phyloP scores from a whole-genome alignment of 1,140 invertebrate species.

The Agrilus planipennis region DNA sequence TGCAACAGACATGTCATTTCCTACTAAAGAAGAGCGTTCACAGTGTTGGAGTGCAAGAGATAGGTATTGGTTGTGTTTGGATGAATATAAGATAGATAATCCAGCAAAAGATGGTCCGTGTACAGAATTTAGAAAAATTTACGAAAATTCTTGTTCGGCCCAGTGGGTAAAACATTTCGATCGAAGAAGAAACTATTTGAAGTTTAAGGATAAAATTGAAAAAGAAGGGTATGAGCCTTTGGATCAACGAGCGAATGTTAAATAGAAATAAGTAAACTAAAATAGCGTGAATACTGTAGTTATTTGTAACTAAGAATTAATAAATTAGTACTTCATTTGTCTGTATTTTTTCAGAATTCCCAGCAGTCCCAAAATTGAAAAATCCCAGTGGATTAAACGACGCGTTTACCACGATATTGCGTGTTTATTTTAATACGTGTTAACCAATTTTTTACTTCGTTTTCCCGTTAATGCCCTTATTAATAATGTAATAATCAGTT shows the following conservation, averaged over 20 bases:
- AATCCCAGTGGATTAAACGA: too few species aligned
- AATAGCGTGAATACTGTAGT: conserved; percentile 7
- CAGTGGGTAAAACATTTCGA: conserved; percentile 94
- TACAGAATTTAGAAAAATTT: conserved; percentile 57
- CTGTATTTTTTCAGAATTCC: too few species aligned
- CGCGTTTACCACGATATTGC: too few species aligned
- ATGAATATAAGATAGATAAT: conserved; percentile 40
- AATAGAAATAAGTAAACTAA: background rate
- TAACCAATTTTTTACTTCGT: too few species aligned
- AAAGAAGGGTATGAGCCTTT: conserved; percentile 71
- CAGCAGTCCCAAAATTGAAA: too few species aligned
- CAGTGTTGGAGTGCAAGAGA: conserved; percentile 78
- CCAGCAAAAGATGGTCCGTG: conserved; percentile 42
- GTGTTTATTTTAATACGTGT: too few species aligned
- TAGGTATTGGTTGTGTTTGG: conserved; percentile 81
- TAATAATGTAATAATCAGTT: too few species aligned
- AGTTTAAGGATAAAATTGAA: conserved; percentile 81
- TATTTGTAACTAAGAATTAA: too few species aligned
- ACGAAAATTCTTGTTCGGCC: conserved; percentile 71
- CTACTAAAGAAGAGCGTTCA: conserved; percentile 64
- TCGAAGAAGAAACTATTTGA: conserved; percentile 72
- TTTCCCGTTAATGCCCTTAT: too few species aligned
- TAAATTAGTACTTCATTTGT: too few species aligned
- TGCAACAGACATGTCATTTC: conserved; percentile 72
- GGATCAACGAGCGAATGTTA: conserved; percentile 20